Base-by-base conservation (phyloP, 2,888 invertebrate genomes). In the Belgica antarctica region DNA sequence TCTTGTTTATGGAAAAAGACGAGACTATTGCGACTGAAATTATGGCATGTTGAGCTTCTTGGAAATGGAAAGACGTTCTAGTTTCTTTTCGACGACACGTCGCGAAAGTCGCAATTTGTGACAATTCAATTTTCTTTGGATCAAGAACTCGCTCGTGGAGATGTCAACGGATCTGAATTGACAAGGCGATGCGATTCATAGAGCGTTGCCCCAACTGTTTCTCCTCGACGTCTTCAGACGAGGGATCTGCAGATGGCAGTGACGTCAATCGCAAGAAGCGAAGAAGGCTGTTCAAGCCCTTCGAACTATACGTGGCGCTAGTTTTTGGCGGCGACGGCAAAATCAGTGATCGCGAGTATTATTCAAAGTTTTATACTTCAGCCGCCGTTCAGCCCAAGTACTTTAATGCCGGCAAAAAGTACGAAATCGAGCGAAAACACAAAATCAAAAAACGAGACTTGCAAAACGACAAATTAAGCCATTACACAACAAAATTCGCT, bases 371-470 rank as follows among this genome's bases (percentile, higher is more conserved):
- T 22, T 70, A 70, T 19, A 31, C 70, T 1, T 34, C 59, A 1
- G 5, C 70, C 15, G 24, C 47, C n/a, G 25, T 46, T 17, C 68
- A 69, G 24, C 57, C 68, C 24, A 34, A 41, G 12, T 24, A 22
- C 8, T 70, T 46, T 61, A 25, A 41, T 61, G 52, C 22, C 22
- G 61, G 70, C 25, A 70, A 70, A 70, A 73, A 73, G 65, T 74
- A 72, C 57, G 71, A 72, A 31, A 72, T 72, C 61, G 74, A 74
- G 68, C 72, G 73, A 19, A 73, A 73, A 69, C 73, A 72, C 46
- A 73, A 73, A 73, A 47, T 74, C 27, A 72, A 73, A 65, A 74
- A 74, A 71, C 73, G 73, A 36, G 74, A 74, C 71, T 68, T 74
- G 70, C 69, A 73, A 2, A 24, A 47, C 19, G 36, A 7, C 25